Conservation (phyloP, 2,888 invertebrate species). For the Gastracanthus pulcherrimus region DNA sequence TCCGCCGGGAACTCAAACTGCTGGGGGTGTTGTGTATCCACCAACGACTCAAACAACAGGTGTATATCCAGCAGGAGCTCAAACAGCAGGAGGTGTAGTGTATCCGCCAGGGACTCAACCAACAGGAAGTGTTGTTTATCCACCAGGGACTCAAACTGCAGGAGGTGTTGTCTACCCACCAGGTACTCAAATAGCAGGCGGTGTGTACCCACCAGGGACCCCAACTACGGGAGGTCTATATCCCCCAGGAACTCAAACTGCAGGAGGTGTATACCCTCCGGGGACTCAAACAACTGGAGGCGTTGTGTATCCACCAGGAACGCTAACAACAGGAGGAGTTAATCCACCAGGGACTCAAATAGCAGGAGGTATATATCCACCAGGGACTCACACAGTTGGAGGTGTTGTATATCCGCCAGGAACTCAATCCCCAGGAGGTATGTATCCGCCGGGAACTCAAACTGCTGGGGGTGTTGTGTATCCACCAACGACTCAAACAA, state of each 20-base stretch:
- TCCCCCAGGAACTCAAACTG: neutral
- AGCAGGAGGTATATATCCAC: neutral
- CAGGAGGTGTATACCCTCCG: neutral
- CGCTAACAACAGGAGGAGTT: neutral
- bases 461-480: neutral
- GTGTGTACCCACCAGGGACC: neutral
- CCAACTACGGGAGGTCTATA: neutral
- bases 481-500: neutral
- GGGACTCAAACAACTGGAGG: neutral
- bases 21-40: neutral
- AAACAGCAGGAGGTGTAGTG: neutral
- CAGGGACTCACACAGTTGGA: conserved; percentile 35
- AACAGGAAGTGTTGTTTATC: neutral
- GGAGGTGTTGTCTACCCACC: neutral
- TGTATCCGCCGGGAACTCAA: neutral
- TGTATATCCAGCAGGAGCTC: neutral
- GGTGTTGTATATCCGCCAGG: neutral
- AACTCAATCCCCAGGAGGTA: neutral
- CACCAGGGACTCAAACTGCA: neutral
- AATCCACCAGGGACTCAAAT: neutral
- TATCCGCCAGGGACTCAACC: neutral
- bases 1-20: neutral
- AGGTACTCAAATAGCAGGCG: neutral
- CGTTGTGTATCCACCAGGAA: neutral
- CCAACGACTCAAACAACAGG: neutral